Evolutionary conservation across 2,888 invertebrate species (phyloP), one percentile per base, ranked within the genome.

Genomic region (Anthrax anthrax): DNA sequence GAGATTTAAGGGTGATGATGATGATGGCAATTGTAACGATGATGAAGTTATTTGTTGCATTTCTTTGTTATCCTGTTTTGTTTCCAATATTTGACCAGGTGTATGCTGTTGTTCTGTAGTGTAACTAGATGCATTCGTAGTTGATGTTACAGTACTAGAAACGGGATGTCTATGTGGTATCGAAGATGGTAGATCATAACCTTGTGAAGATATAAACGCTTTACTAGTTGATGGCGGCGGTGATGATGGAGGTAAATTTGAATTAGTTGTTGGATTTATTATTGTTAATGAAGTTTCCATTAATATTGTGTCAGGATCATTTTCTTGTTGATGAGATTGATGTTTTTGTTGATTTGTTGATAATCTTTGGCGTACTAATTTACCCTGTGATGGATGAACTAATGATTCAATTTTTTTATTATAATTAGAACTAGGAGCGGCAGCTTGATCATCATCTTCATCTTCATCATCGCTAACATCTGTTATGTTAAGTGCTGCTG

Each of bases 271-370:
- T 18, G 57, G 50, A 47, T 58, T 58, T 43, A 58, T 53, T 23
- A 61, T 58, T 55, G 64, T 61, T 44, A 67, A 53, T 42, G 67
- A 67, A 40, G 69, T 68, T 55, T 67, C 67, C 62, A 60, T 60
- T 47, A 60, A 53, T 44, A 56, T 50, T 38, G 59, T 59, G 42
- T 58, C 58, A 43, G 54, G 55, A 49, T 58, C 57, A 53, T 57
- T 51, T 43, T 27, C 55, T 5, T 53, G 47, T 17, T 56, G 52
- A 6, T 55, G 52, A 38, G 49, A 47, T 50, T 57, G 47, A 43
- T 54, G 58, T 37, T 56, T 56, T 39, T 62, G 59, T 46, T 64
- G 63, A 55, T 66, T 60, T 39, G 63, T 51, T 43, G 65, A 57
- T 39, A 63, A 57, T 39, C 68, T 60, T 51, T 63, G 62, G 23